These are phyloP conservation scores for Turritopsis dohrnii DNA, from an alignment of 30 jellyfish, hydroid and myxozoan genomes.

Conservation along the genomic window DNA sequence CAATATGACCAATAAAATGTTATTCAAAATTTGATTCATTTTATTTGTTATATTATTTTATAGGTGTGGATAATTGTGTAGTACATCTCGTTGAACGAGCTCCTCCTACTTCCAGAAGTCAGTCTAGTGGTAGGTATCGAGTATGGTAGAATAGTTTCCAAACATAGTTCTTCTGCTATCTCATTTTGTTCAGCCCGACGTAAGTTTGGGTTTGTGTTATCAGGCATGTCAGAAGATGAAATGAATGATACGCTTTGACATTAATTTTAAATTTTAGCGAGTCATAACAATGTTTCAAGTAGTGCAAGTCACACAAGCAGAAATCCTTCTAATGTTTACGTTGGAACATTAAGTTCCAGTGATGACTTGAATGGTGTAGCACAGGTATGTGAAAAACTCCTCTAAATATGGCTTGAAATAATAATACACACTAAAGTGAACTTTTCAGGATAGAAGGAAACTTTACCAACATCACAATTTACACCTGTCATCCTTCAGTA, in stretches of 20 bases:
- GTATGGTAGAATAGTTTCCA: too few relatives aligned
- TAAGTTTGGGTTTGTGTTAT: too few relatives aligned
- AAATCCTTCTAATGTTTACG: neutral
- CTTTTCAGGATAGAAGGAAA: too few relatives aligned
- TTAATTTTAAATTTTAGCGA: neutral
- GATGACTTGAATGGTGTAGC: constrained; percentile 20
- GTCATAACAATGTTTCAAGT: neutral
- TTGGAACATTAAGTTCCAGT: constrained; percentile 9
- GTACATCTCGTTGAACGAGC: constrained; percentile 78
- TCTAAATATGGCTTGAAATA: neutral
- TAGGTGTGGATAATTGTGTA: constrained; percentile 91
- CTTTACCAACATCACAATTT: too few relatives aligned
- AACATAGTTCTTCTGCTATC: neutral
- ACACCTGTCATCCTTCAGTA: too few relatives aligned
- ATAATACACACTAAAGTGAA: neutral
- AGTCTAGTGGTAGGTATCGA: neutral
- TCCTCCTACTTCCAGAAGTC: constrained; percentile 58
- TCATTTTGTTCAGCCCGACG: neutral
- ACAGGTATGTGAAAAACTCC: neutral
- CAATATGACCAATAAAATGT: neutral
- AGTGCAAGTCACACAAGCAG: neutral
- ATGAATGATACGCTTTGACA: too few relatives aligned
- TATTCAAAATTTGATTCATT: neutral
- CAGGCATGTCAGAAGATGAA: too few relatives aligned
- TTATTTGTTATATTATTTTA: neutral